Conservation (phyloP, 2,797 vertebrate species). For the Pseudocheirus occidentalis region DNA sequence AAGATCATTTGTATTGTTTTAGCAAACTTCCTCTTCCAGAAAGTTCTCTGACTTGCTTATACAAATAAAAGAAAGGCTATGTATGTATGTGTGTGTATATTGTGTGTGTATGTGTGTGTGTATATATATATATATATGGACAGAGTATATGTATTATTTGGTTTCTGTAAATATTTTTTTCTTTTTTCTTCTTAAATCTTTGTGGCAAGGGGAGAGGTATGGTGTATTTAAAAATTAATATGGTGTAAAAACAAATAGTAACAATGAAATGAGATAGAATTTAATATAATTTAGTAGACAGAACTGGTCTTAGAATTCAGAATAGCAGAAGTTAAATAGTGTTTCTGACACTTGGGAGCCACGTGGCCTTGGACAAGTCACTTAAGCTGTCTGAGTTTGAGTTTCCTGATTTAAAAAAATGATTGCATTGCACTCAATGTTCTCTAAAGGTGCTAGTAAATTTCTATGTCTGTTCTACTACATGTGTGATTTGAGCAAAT, state of each 20-base stretch:
- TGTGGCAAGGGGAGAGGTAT: neutral
- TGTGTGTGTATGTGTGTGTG: neutral
- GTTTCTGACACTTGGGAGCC: neutral
- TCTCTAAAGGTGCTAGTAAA: neutral
- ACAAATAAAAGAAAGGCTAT: neutral
- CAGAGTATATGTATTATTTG: neutral
- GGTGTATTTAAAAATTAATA: neutral
- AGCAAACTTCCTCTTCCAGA: conserved; percentile 2
- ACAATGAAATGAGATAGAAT: neutral
- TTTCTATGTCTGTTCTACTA: neutral
- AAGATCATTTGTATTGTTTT: neutral
- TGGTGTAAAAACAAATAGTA: neutral
- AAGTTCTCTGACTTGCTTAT: neutral
- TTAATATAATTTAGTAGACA: neutral
- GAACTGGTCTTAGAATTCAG: neutral
- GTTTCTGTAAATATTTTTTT: neutral
- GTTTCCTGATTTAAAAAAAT: neutral
- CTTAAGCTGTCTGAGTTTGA: neutral
- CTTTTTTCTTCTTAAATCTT: neutral
- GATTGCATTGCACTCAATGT: neutral
- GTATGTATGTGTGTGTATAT: neutral
- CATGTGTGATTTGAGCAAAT: neutral
- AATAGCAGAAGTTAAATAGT: neutral
- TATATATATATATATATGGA: too few relatives aligned
- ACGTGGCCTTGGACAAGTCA: neutral